Base-by-base conservation (phyloP, 2,797 vertebrate genomes). In the Bradypodion pumilum region DNA sequence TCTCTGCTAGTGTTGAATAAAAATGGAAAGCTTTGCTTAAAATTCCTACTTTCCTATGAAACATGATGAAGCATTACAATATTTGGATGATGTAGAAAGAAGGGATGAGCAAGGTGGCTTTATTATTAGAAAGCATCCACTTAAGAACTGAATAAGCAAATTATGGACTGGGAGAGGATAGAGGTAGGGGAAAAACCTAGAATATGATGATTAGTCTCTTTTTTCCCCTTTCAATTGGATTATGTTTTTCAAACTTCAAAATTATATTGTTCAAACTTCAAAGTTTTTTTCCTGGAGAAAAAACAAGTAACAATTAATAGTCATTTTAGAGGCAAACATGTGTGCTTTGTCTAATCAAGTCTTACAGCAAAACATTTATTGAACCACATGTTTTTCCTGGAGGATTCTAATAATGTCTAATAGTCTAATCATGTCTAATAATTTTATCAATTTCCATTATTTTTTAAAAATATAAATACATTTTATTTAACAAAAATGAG, bases 121-220 rank as follows among this genome's bases (percentile, higher is more conserved):
- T 70, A 77, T 81, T 85, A 76, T 80, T 49, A 70, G 78, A 68
- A 81, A 81, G 63, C 42, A 29, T 70, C 77, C 73, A 77, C 56
- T 59, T 23, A 52, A 49, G 42, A 69, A 25, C 10, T 65, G 46
- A 85, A 77, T 60, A 81, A 76, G 56, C 68, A 42, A 69, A 80
- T 56, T 42, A 80, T 69, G 78, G n/a, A 37, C n/a, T 44, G 12
- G 44, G 35, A 10, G 68, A 19, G 13, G 27, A 52, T 0, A 35
- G 37, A 16, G n/a, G 8, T 66, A 6, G 52, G 29, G 68, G 37
- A 44, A 27, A 3, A 59, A 59, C 37, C 4, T 40, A 7, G 25
- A 69, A 2, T 37, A 78, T 46, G 21, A 13, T 5, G 13, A 60
- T 25, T 40, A 21, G 5, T 35, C 27, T 59, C 10, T n/a, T n/a